Conservation (phyloP, 2,797 vertebrate species). For the Pseudochaenichthys georgianus region DNA sequence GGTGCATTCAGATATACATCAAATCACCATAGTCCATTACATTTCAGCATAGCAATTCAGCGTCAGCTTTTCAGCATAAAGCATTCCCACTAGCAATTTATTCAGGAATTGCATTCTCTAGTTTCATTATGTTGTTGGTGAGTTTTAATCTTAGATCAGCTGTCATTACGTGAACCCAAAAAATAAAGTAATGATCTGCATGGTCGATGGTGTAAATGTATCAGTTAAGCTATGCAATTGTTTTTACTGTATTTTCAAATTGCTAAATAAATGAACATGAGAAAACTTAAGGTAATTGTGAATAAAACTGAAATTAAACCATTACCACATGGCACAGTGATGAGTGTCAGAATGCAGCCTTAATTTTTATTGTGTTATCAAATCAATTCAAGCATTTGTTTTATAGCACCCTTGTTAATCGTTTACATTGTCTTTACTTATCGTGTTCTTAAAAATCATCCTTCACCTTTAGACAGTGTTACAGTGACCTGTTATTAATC, state of each 20-base stretch:
- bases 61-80: too few species aligned
- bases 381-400: background rate
- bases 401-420: background rate
- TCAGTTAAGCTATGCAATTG: background rate
- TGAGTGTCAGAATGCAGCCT: background rate
- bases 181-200: background rate
- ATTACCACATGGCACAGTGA: background rate
- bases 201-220: background rate
- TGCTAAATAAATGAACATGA: background rate
- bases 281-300: background rate
- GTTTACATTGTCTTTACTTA: background rate
- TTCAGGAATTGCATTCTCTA: too few species aligned
- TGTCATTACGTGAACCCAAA: background rate
- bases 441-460: background rate
- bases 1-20: too few species aligned
- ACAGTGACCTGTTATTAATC: constrained; percentile 9
- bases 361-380: constrained; percentile 1
- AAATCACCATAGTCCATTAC: too few species aligned
- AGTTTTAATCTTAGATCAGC: background rate
- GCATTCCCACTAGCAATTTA: too few species aligned
- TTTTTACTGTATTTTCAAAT: background rate
- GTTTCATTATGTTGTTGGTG: background rate
- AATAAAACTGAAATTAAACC: constrained; percentile 1
- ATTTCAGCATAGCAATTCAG: too few species aligned
- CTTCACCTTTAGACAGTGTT: constrained; percentile 6